Conservation (phyloP, 2,113 vertebrate genomes). For the Numenius arquata region DNA sequence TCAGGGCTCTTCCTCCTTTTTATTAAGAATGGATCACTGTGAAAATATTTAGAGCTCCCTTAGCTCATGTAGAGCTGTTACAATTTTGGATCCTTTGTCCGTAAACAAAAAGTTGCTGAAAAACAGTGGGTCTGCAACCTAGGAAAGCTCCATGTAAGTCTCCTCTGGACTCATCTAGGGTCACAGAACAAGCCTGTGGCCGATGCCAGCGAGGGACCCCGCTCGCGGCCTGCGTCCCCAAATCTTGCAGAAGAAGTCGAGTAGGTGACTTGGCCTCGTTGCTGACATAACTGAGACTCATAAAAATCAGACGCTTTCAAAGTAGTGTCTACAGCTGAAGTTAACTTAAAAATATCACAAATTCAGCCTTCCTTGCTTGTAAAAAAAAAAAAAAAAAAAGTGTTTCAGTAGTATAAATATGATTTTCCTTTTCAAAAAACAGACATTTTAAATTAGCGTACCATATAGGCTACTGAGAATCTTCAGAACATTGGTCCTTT, state of each 20-base stretch:
- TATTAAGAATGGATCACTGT: not conserved
- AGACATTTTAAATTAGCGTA: not conserved
- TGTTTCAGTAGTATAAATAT: not conserved
- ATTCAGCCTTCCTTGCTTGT: not conserved
- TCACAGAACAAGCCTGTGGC: not conserved
- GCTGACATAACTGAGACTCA: not conserved
- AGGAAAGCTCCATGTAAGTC: not conserved
- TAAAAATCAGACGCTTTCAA: not conserved
- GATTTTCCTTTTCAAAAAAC: not conserved
- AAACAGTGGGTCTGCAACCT: not conserved
- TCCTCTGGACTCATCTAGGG: not conserved
- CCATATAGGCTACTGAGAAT: not conserved
- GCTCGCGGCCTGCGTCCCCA: not conserved
- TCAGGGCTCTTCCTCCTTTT: constrained; percentile 22
- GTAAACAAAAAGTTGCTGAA: not conserved
- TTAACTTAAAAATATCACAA: not conserved
- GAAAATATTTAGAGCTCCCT: constrained; percentile 8
- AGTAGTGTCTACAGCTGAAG: not conserved
- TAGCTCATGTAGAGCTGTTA: not conserved
- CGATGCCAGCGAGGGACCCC: not conserved
- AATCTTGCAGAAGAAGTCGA: not conserved
- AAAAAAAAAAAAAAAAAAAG: not conserved
- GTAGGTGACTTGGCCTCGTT: not conserved
- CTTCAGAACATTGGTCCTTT: not conserved
- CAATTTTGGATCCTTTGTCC: not conserved